Conservation (phyloP, 2,113 vertebrate genomes). For the Motacilla tschutschensis region DNA sequence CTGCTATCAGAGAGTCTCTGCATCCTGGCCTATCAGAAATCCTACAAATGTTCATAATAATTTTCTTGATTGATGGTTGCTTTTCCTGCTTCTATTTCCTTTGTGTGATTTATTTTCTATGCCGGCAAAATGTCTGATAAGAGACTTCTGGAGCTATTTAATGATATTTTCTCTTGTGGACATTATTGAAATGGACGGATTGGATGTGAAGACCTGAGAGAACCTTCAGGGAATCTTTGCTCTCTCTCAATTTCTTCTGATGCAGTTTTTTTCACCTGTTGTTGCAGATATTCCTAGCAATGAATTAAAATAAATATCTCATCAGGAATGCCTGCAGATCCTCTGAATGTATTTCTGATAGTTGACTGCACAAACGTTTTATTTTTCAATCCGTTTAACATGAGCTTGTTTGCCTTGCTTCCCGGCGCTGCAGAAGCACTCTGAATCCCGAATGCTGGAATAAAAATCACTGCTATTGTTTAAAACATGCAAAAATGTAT, state of each 20-base stretch:
- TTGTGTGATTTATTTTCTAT: background rate
- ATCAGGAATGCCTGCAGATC: constrained; percentile 34
- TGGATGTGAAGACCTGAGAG: background rate
- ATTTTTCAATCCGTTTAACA: constrained; percentile 64
- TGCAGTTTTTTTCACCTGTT: constrained; percentile 28
- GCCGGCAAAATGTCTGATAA: background rate
- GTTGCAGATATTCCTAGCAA: constrained; percentile 3
- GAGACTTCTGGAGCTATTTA: constrained; percentile 13
- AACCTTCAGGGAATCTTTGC: background rate
- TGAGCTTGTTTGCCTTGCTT: constrained; percentile 53
- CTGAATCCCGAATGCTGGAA: constrained; percentile 1
- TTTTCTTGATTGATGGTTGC: background rate
- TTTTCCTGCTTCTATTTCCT: constrained; percentile 9
- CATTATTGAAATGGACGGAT: background rate
- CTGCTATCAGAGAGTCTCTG: background rate
- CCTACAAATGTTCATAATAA: background rate
- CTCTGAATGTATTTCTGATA: constrained; percentile 45
- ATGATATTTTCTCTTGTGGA: background rate
- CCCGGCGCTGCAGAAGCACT: background rate
- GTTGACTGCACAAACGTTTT: constrained; percentile 55
- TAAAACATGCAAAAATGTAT: constrained; percentile 46
- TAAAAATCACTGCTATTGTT: constrained; percentile 47
- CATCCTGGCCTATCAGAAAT: background rate
- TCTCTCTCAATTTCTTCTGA: background rate
- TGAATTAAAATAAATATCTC: constrained; percentile 39